These are phyloP conservation scores for Thamnophis sirtalis DNA, from an alignment of 2,113 vertebrate species.

Conservation along the genomic window DNA sequence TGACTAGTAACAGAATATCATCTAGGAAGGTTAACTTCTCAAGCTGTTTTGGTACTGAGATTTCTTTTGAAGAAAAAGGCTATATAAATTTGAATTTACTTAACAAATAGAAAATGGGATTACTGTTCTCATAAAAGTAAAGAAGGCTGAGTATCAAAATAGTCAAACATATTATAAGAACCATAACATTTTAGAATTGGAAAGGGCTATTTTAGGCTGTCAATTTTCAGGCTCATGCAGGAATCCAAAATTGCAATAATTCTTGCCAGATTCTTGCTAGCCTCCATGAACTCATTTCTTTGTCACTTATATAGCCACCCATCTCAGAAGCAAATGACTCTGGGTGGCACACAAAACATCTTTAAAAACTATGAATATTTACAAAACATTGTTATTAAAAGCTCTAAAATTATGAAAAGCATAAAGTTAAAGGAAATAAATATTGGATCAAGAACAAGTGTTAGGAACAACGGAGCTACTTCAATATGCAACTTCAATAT, in stretches of 20 bases:
- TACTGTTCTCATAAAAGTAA: not conserved
- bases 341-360: not conserved
- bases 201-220: not conserved
- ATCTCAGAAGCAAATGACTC: not conserved
- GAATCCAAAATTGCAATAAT: not conserved
- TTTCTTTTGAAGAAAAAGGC: not conserved
- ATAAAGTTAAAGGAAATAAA: not conserved
- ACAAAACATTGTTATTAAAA: not conserved
- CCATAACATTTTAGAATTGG: not conserved
- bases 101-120: not conserved
- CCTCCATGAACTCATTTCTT: not conserved
- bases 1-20: too few relatives aligned
- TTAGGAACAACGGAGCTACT: not conserved
- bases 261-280: not conserved
- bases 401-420: not conserved
- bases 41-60: not conserved
- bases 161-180: not conserved
- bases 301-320: not conserved
- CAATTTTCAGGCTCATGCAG: not conserved
- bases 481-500: not conserved
- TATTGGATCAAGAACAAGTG: not conserved
- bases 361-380: not conserved
- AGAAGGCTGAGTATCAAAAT: not conserved
- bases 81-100: not conserved
- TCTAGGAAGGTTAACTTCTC: too few relatives aligned